Conservation (phyloP, 2,797 vertebrate genomes). For the Pygocentrus nattereri region DNA sequence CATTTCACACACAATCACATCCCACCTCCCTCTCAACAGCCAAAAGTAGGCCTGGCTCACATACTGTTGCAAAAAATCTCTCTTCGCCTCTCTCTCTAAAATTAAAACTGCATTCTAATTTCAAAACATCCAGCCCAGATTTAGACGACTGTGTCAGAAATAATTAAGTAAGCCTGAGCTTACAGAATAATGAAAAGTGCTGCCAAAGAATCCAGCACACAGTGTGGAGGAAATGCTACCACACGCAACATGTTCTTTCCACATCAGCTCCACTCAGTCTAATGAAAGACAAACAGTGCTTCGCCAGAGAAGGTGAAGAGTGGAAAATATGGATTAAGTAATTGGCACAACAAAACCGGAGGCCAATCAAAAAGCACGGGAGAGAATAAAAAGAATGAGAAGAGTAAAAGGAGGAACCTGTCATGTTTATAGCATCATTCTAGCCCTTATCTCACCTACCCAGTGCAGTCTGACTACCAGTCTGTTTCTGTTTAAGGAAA, state of each 20-base stretch:
- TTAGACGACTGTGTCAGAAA: conserved; percentile 1
- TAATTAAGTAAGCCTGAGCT: conserved; percentile 12
- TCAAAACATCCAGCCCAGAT: not conserved
- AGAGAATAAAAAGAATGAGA: not conserved
- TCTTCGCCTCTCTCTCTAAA: not conserved
- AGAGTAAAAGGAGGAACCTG: not conserved
- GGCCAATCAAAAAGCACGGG: conserved; percentile 29
- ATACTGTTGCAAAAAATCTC: not conserved
- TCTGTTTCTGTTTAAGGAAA: conserved; percentile 9
- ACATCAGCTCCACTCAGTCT: conserved; percentile 60
- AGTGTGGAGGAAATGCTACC: conserved; percentile 19
- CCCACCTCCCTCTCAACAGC: not conserved
- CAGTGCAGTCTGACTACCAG: conserved; percentile 6
- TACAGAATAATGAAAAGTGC: conserved; percentile 4
- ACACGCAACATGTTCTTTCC: conserved; percentile 51
- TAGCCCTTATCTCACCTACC: conserved; percentile 33
- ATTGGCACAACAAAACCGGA: conserved; percentile 15
- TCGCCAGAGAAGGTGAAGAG: conserved; percentile 42
- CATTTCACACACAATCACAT: conserved; percentile 9
- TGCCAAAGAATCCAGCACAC: not conserved
- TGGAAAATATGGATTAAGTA: conserved; percentile 54
- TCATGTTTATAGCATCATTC: conserved; percentile 33
- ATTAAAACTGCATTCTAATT: not conserved
- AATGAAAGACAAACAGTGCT: conserved; percentile 66
- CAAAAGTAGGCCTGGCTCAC: not conserved